phyloP scores from a whole-genome alignment of 1,140 invertebrate species.

The Drosophila tristis region DNA sequence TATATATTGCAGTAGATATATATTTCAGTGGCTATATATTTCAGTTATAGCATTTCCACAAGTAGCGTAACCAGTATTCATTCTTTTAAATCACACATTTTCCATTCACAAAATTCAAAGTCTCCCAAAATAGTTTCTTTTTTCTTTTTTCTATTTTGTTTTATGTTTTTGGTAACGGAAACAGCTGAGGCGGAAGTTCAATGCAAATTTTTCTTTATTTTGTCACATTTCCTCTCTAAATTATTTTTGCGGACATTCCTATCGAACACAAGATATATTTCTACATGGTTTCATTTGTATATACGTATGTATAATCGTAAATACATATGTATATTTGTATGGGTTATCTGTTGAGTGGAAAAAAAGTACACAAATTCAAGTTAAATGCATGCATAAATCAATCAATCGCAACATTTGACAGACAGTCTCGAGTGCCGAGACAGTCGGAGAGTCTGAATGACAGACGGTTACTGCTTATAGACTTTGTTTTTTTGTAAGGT shows the following conservation, averaged over 20 bases:
- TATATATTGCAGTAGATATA: not conserved
- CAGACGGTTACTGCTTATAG: conserved; percentile 49
- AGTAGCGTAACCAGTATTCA: not conserved
- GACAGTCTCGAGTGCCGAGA: conserved; percentile 53
- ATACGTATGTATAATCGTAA: conserved; percentile 7
- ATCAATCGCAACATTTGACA: conserved; percentile 71
- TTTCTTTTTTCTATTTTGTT: conserved; percentile 29
- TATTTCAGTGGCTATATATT: not conserved
- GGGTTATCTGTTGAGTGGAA: conserved; percentile 46
- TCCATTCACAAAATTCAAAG: conserved; percentile 26
- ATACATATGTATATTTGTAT: conserved; percentile 39
- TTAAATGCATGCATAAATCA: conserved; percentile 73
- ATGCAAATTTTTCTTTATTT: conserved; percentile 42
- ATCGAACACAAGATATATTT: no score
- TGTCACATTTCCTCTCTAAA: conserved; percentile 20
- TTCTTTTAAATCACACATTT: conserved; percentile 15
- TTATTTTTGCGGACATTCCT: not conserved
- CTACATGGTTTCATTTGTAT: no score
- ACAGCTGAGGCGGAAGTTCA: conserved; percentile 46
- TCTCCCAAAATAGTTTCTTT: conserved; percentile 19
- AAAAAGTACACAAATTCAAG: conserved; percentile 51
- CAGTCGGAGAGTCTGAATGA: conserved; percentile 43
- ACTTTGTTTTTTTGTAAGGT: conserved; percentile 35
- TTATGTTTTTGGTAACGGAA: conserved; percentile 28
- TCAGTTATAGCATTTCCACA: not conserved